These are phyloP conservation scores for Ashinkailepas kermadecensis DNA, from an alignment of 2,888 invertebrate genomes.

Conservation along the genomic window DNA sequence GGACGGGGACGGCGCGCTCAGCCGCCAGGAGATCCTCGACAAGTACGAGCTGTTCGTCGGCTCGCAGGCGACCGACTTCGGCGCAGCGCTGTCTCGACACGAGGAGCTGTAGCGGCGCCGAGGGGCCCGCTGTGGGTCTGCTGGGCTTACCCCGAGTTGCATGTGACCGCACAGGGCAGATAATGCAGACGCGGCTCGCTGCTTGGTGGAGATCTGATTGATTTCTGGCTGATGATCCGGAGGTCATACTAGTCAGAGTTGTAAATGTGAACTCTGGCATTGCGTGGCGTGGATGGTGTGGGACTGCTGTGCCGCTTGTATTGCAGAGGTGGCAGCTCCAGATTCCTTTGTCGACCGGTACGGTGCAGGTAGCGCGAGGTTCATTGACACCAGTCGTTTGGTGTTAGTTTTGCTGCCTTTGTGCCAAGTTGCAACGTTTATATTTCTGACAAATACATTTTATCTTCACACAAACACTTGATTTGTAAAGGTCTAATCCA, in stretches of 20 bases:
- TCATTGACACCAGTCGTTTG: background rate
- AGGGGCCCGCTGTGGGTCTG: background rate
- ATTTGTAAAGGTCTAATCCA: too few species aligned
- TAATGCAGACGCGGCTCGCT: too few species aligned
- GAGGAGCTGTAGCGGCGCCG: conserved; percentile 74
- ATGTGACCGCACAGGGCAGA: background rate
- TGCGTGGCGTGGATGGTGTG: background rate
- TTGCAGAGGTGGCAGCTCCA: background rate
- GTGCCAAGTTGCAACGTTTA: background rate
- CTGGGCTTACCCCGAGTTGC: background rate
- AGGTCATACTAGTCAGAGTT: background rate
- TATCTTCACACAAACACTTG: too few species aligned
- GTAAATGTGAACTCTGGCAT: background rate
- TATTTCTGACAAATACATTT: background rate
- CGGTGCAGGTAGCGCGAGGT: background rate
- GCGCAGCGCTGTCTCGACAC: conserved; percentile 87
- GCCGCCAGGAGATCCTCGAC: conserved; percentile 78
- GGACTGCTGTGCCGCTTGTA: background rate
- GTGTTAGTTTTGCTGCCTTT: background rate
- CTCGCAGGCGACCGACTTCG: conserved; percentile 97
- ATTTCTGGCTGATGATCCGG: too few species aligned
- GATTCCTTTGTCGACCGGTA: background rate
- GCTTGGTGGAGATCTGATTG: too few species aligned
- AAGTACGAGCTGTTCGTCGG: conserved; percentile 98
- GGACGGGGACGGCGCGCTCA: conserved; percentile 82